Percentiles rank a stretch among this genome's conserved stretches.
These are phyloP conservation scores for Priocnemis perturbator DNA, from an alignment of 2,888 invertebrate species.

Conservation along the genomic window DNA sequence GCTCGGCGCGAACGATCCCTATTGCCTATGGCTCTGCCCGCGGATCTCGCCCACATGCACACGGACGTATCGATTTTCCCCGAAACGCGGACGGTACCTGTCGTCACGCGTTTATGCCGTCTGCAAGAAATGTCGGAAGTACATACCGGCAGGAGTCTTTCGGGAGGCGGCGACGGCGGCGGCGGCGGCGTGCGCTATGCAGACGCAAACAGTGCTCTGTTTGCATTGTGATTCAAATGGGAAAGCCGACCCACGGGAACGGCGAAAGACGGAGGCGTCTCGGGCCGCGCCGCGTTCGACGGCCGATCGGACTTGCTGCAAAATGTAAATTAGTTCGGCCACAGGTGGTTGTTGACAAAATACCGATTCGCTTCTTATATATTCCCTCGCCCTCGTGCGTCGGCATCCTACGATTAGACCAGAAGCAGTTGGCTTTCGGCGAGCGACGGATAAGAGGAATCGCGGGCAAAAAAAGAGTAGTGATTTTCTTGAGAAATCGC, in stretches of 20 bases:
- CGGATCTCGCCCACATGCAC: slow-evolving; percentile 42
- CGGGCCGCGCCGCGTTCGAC: neutral
- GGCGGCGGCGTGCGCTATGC: slow-evolving; percentile 15
- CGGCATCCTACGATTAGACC: no score
- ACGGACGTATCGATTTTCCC: slow-evolving; percentile 47
- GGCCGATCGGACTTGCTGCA: neutral
- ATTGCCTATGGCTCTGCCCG: slow-evolving; percentile 24
- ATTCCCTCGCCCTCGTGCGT: no score
- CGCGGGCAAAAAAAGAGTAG: neutral
- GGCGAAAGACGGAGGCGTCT: slow-evolving; percentile 3
- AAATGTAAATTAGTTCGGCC: neutral
- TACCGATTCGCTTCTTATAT: no score
- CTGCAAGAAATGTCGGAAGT: slow-evolving; percentile 22
- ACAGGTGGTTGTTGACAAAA: no score
- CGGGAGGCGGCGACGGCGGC: slow-evolving; percentile 11
- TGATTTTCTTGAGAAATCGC: neutral
- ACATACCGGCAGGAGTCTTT: slow-evolving; percentile 26
- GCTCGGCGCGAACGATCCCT: slow-evolving; percentile 26
- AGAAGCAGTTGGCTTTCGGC: no score
- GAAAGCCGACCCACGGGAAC: slow-evolving; percentile 46
- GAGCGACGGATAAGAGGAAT: neutral
- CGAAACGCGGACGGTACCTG: slow-evolving; percentile 50
- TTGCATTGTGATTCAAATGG: slow-evolving; percentile 64
- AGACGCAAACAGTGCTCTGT: slow-evolving; percentile 45
- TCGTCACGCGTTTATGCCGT: slow-evolving; percentile 33